Evolutionary conservation across 2,797 vertebrate species (phyloP).

Genomic region (Gila robusta): DNA sequence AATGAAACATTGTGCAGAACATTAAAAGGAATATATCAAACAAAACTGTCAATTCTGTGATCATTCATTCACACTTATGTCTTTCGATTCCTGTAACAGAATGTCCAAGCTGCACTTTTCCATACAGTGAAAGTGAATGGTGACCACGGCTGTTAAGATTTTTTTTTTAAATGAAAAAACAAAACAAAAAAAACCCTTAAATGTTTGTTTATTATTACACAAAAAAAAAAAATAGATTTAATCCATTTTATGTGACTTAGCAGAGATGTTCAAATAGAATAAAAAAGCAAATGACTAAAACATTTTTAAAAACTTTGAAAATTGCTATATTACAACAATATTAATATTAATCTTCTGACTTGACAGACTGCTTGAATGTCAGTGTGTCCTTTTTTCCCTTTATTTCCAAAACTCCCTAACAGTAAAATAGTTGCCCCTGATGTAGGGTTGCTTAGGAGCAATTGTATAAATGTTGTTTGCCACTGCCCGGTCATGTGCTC

Average conservation of each 20-base stretch:
- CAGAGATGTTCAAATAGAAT: background rate
- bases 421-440: background rate
- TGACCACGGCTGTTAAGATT: background rate
- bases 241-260: background rate
- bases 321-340: too few relatives aligned
- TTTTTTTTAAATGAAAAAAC: too few relatives aligned
- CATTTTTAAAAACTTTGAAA: background rate
- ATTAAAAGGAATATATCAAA: background rate
- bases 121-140: background rate
- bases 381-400: background rate
- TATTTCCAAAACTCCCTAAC: slow-evolving; percentile 16
- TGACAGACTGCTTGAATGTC: slow-evolving; percentile 7
- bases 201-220: background rate
- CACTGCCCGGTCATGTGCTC: background rate
- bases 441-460: background rate
- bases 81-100: background rate
- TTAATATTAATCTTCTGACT: slow-evolving; percentile 2
- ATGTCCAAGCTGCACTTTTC: background rate
- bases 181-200: background rate
- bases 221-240: too few relatives aligned
- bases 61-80: background rate
- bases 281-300: background rate
- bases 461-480: background rate
- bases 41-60: background rate
- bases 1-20: background rate